A percentile compares a stretch with the other conserved stretches of the same genome.
Evolutionary conservation across 1,140 invertebrate genomes (phyloP).

Genomic region (Sycophaga agraensis): DNA sequence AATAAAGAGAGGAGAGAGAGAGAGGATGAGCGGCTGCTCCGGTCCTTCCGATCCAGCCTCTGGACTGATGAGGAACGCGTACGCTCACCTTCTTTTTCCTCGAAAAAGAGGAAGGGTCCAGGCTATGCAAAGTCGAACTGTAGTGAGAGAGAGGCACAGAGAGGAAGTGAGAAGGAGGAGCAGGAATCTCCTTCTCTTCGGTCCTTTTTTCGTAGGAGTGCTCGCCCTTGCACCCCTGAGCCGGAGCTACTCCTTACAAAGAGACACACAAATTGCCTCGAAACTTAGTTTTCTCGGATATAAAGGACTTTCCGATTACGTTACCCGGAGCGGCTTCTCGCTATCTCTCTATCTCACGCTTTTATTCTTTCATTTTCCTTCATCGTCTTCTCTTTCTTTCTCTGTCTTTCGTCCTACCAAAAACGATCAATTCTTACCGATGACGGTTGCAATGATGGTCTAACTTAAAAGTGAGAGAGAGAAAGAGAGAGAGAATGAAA

Average conservation of each 20-base stretch:
- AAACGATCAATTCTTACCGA: constrained; percentile 23
- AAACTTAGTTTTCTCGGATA: constrained; percentile 56
- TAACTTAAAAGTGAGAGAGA: not conserved
- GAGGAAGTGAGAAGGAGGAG: too few relatives aligned
- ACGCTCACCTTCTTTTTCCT: constrained; percentile 24
- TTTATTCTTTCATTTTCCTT: constrained; percentile 4
- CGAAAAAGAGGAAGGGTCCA: constrained; percentile 40
- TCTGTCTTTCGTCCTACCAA: constrained; percentile 19
- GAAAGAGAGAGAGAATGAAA: too few relatives aligned
- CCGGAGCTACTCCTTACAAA: constrained; percentile 51
- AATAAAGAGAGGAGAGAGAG: constrained; percentile 28
- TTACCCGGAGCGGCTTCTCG: constrained; percentile 44
- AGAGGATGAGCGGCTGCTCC: constrained; percentile 7
- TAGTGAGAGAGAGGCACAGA: constrained; percentile 1
- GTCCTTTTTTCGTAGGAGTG: not conserved
- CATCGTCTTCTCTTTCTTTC: constrained; percentile 6
- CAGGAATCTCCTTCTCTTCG: constrained; percentile 20
- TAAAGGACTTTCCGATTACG: constrained; percentile 56
- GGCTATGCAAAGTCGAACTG: constrained; percentile 51
- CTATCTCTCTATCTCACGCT: constrained; percentile 26
- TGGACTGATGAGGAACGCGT: constrained; percentile 36
- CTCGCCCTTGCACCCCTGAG: constrained; percentile 28
- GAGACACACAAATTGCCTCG: constrained; percentile 57
- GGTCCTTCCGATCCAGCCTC: constrained; percentile 18
- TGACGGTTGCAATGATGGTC: constrained; percentile 11